A percentile compares a stretch with the other conserved stretches of the same genome.
Evolutionary conservation across 2,797 vertebrate genomes (phyloP).

Genomic region (Buceros bicornis): DNA sequence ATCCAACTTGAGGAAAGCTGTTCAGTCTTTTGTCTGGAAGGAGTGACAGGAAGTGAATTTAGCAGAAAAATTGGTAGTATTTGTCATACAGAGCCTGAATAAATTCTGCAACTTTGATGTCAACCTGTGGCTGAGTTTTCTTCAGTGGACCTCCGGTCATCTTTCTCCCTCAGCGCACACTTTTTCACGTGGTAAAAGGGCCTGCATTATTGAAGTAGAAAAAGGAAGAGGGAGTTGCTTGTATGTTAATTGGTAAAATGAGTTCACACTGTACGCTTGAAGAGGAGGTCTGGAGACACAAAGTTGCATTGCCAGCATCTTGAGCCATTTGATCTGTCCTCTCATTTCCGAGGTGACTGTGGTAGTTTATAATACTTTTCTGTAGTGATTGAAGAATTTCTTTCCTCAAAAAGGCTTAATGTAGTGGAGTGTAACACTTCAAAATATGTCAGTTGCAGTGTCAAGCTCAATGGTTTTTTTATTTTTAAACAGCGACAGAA

Average conservation of each 20-base stretch:
- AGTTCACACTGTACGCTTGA: not conserved
- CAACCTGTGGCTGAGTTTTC: not conserved
- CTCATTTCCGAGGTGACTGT: not conserved
- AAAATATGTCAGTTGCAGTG: not conserved
- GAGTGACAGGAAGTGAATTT: not conserved
- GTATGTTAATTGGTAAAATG: not conserved
- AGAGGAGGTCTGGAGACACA: not conserved
- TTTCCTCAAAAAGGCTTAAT: not conserved
- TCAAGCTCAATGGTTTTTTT: not conserved
- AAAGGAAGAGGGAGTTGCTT: not conserved
- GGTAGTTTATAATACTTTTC: not conserved
- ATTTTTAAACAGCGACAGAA: constrained; percentile 88
- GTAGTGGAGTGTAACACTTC: not conserved
- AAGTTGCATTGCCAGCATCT: not conserved
- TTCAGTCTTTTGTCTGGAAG: not conserved
- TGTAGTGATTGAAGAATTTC: not conserved
- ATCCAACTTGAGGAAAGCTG: not conserved
- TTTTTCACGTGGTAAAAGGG: not conserved
- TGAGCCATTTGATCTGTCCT: not conserved
- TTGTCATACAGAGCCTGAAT: not conserved
- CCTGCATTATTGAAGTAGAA: not conserved
- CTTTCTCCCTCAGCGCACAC: not conserved
- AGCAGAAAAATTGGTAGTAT: not conserved
- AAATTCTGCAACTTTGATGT: not conserved
- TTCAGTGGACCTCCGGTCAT: not conserved